Evolutionary conservation across 2,888 invertebrate species (phyloP).

Genomic region (Hylaea fasciaria): DNA sequence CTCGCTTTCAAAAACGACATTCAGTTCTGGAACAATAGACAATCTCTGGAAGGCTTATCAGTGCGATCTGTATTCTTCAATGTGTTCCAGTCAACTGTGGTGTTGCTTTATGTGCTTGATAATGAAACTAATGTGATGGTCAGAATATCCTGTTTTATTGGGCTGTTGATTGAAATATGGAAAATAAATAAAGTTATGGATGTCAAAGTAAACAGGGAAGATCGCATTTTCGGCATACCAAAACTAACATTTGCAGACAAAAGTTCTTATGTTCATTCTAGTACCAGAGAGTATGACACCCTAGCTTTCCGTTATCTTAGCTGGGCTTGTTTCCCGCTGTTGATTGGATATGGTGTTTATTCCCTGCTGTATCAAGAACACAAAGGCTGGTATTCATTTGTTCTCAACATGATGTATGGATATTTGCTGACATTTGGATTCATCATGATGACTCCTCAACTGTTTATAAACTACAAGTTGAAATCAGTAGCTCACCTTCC

Average conservation of each 20-base stretch:
- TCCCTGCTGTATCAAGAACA: constrained; percentile 98
- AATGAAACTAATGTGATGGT: constrained; percentile 99
- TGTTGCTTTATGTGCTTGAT: constrained; percentile 97
- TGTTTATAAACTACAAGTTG: constrained; percentile 99
- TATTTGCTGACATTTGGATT: constrained; percentile 99
- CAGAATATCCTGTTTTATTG: constrained; percentile 96
- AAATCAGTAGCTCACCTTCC: constrained; percentile 99
- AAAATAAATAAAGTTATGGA: constrained; percentile 98
- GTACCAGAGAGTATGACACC: constrained; percentile 97
- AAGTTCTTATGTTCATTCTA: constrained; percentile 97
- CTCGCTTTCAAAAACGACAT: constrained; percentile 99
- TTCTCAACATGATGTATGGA: constrained; percentile 98
- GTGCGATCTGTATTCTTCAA: constrained; percentile 99
- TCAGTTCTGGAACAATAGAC: constrained; percentile 99
- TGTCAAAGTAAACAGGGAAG: constrained; percentile 90
- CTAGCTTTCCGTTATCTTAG: constrained; percentile 98
- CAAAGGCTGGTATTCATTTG: constrained; percentile 99
- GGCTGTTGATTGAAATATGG: constrained; percentile 98
- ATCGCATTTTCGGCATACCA: constrained; percentile 92
- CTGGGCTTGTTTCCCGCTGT: constrained; percentile 97
- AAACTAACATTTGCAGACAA: constrained; percentile 94
- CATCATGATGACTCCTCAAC: constrained; percentile 99
- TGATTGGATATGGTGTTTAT: constrained; percentile 97
- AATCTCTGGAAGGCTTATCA: constrained; percentile 98
- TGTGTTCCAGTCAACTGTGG: constrained; percentile 98